Evolutionary conservation across 2,113 vertebrate species (phyloP).

Genomic region (Xenus cinereus): DNA sequence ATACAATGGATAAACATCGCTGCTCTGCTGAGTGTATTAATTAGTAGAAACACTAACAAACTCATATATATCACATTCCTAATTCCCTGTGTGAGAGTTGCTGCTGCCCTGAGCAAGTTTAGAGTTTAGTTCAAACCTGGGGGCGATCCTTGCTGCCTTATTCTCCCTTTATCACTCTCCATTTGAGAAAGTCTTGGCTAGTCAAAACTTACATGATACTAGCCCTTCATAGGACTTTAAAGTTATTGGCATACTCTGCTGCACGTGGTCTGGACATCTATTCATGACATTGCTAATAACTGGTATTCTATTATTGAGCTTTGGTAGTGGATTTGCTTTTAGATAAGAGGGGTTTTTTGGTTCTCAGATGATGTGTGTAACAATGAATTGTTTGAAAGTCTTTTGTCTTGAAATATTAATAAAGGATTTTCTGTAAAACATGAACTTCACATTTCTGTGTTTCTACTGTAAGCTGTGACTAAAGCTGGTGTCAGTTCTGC

Average conservation of each 20-base stretch:
- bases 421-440: constrained; percentile 16
- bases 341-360: neutral
- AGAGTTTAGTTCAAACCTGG: neutral
- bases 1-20: neutral
- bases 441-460: neutral
- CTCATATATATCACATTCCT: neutral
- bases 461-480: neutral
- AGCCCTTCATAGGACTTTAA: neutral
- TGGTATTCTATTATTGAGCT: neutral
- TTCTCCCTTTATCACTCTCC: neutral
- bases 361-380: neutral
- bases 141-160: neutral
- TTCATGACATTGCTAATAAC: neutral
- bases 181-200: neutral
- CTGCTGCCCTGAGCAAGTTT: neutral
- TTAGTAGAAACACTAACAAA: neutral
- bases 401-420: constrained; percentile 30
- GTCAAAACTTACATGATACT: neutral
- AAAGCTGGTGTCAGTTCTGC: constrained; percentile 14
- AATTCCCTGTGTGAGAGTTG: neutral
- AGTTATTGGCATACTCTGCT: neutral
- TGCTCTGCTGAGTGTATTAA: neutral
- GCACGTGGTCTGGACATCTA: neutral
- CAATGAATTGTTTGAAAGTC: neutral
- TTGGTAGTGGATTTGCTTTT: neutral